These are phyloP conservation scores for Eurystomus glaucurus DNA, from an alignment of 2,797 vertebrate species.

Conservation along the genomic window DNA sequence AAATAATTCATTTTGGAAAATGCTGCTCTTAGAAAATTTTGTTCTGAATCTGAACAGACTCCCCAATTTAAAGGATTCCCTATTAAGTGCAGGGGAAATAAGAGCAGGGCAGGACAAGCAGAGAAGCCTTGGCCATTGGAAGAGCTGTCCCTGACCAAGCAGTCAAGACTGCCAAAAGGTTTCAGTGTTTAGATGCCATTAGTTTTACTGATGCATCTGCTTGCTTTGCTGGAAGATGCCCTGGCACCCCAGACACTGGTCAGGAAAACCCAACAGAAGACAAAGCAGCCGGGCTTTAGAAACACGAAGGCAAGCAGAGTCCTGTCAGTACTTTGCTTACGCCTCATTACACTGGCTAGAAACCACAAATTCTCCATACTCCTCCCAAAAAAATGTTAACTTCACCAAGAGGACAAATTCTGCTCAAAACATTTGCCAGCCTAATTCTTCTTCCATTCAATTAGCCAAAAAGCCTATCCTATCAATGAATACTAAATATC, in stretches of 20 bases:
- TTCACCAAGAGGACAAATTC: neutral
- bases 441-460: neutral
- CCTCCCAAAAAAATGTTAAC: rapidly evolving
- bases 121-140: neutral
- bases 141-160: neutral
- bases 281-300: neutral
- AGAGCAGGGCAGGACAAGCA: neutral
- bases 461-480: neutral
- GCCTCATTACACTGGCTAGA: neutral
- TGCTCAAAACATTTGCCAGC: neutral
- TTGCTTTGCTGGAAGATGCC: neutral
- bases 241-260: neutral
- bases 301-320: neutral
- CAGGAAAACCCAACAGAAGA: neutral
- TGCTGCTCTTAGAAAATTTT: neutral
- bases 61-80: neutral
- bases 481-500: neutral
- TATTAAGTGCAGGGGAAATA: neutral
- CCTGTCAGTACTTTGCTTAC: rapidly evolving
- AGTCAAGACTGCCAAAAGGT: neutral
- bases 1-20: neutral
- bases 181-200: neutral
- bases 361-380: neutral
- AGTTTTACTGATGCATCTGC: neutral
- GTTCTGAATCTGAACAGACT: neutral